Conservation (phyloP, 2,888 invertebrate genomes). For the Trachelus stipa region DNA sequence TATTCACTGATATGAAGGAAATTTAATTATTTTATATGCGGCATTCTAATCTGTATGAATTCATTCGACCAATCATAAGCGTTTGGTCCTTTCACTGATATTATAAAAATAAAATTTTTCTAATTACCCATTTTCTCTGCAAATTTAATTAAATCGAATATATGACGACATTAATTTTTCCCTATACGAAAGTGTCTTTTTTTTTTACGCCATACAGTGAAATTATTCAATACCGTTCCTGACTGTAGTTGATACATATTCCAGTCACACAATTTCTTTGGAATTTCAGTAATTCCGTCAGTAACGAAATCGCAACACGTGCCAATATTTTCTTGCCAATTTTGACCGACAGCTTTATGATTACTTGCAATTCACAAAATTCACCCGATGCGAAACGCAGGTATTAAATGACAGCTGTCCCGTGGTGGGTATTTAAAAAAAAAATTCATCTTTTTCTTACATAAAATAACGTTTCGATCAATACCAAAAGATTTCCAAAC, state of each 20-base stretch:
- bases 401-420: neutral
- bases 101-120: too few species aligned
- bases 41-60: too few species aligned
- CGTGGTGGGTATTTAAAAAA: neutral
- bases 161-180: too few species aligned
- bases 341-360: neutral
- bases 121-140: too few species aligned
- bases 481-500: neutral
- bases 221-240: too few species aligned
- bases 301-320: neutral
- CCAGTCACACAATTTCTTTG: neutral
- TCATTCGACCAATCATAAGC: too few species aligned
- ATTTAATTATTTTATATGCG: too few species aligned
- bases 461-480: neutral
- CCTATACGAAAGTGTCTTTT: too few species aligned
- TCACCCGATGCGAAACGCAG: neutral
- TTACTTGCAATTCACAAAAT: neutral
- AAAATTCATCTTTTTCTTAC: neutral
- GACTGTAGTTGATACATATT: neutral
- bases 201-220: too few species aligned
- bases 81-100: too few species aligned
- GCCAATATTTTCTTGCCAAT: neutral
- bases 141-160: too few species aligned
- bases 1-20: too few species aligned
- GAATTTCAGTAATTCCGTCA: neutral